phyloP scores from a whole-genome alignment of 2,888 invertebrate species.

The Octonoba sinensis region DNA sequence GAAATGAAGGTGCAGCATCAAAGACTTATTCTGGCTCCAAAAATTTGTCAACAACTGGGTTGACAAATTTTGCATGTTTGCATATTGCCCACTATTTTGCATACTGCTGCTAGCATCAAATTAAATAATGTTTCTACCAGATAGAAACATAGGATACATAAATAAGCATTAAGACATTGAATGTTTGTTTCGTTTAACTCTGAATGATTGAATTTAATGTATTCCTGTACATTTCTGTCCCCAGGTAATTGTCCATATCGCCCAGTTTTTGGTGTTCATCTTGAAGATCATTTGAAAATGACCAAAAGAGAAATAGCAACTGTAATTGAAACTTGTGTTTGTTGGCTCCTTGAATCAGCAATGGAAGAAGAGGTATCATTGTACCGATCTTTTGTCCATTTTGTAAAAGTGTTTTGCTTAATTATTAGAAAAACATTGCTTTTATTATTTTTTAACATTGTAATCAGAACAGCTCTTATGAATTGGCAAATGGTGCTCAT shows the following conservation, averaged over 20 bases:
- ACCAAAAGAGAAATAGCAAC: slow-evolving; percentile 86
- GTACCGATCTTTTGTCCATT: background rate
- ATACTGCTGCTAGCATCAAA: too few relatives aligned
- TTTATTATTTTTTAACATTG: background rate
- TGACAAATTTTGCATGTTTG: too few relatives aligned
- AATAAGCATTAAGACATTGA: too few relatives aligned
- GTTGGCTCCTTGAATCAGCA: slow-evolving; percentile 55
- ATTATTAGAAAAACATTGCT: background rate
- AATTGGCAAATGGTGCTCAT: too few relatives aligned
- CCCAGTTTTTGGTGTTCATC: slow-evolving; percentile 86
- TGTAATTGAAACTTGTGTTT: slow-evolving; percentile 80
- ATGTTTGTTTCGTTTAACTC: too few relatives aligned
- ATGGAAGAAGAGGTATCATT: slow-evolving; percentile 62
- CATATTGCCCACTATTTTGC: too few relatives aligned
- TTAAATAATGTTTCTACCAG: too few relatives aligned
- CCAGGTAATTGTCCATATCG: slow-evolving; percentile 70
- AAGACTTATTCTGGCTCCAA: too few relatives aligned
- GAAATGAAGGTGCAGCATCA: too few relatives aligned
- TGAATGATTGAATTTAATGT: slow-evolving; percentile 36
- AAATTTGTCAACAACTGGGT: too few relatives aligned
- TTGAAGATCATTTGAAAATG: slow-evolving; percentile 88
- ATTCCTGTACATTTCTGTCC: background rate
- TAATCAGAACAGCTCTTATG: background rate
- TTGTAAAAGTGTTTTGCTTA: background rate
- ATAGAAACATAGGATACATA: too few relatives aligned